Evolutionary conservation across 2,113 vertebrate species (phyloP).

Genomic region (Oostethus manadensis): DNA sequence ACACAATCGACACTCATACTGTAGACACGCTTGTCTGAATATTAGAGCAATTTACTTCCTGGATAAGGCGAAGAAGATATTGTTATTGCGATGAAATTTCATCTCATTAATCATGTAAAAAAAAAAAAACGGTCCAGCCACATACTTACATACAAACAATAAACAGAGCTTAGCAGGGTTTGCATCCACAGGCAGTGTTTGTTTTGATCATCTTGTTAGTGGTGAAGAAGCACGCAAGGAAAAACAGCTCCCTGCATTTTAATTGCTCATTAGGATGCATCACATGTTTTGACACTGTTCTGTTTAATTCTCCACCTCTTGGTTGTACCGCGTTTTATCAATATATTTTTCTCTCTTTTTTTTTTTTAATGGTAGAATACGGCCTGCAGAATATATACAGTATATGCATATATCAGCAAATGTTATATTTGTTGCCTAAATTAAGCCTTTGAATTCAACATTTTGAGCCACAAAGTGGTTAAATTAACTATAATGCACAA

Average conservation of each 20-base stretch:
- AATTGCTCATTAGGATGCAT: background rate
- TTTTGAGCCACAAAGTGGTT: too few relatives aligned
- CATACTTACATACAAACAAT: background rate
- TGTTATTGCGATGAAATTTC: background rate
- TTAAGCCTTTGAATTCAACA: too few relatives aligned
- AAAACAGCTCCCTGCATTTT: background rate
- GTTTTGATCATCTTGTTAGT: background rate
- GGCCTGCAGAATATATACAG: too few relatives aligned
- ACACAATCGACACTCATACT: constrained; percentile 58
- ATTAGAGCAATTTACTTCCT: background rate
- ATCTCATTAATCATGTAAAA: background rate
- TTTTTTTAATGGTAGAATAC: too few relatives aligned
- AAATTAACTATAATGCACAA: too few relatives aligned
- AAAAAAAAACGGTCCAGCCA: background rate
- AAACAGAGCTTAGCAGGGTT: background rate
- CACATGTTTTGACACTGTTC: background rate
- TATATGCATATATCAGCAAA: too few relatives aligned
- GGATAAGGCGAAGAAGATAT: background rate
- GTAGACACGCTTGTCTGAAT: background rate
- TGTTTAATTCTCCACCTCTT: background rate
- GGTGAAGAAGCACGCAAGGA: background rate
- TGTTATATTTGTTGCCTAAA: too few relatives aligned
- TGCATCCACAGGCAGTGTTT: background rate
- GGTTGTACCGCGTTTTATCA: background rate
- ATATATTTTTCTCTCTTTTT: too few relatives aligned